A percentile compares a stretch with the other conserved stretches of the same genome.
Conservation (phyloP, 1,140 invertebrate genomes). For the Bombus haemorrhoidalis region DNA sequence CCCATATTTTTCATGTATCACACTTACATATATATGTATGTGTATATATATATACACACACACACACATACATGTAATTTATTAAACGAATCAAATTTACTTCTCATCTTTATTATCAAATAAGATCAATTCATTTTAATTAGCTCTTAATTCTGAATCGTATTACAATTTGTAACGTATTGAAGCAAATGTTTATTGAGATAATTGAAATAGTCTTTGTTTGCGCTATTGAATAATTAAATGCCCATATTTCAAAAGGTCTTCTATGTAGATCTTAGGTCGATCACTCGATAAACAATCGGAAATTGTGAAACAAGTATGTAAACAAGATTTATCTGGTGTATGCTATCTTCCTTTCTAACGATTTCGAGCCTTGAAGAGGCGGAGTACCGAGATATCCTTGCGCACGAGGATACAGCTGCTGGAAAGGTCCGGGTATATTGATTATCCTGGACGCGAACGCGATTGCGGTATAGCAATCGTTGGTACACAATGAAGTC, state of each 20-base stretch:
- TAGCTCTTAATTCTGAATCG: neutral
- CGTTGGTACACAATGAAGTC: neutral
- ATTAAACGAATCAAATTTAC: no score
- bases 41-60: neutral
- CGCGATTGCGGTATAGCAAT: neutral
- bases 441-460: constrained; percentile 42
- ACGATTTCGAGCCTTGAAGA: neutral
- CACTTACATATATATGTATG: neutral
- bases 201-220: neutral
- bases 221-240: neutral
- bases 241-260: neutral
- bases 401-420: constrained; percentile 34
- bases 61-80: neutral
- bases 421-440: constrained; percentile 13
- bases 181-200: no score
- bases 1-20: neutral
- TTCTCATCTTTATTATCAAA: no score
- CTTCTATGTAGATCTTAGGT: neutral
- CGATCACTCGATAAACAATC: neutral
- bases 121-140: no score
- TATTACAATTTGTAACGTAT: neutral
- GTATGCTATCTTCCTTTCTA: constrained; percentile 1
- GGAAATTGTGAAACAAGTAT: neutral
- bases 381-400: constrained; percentile 27
- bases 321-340: neutral